phyloP scores from a whole-genome alignment of 2,113 vertebrate species.

The Arvicanthis niloticus region DNA sequence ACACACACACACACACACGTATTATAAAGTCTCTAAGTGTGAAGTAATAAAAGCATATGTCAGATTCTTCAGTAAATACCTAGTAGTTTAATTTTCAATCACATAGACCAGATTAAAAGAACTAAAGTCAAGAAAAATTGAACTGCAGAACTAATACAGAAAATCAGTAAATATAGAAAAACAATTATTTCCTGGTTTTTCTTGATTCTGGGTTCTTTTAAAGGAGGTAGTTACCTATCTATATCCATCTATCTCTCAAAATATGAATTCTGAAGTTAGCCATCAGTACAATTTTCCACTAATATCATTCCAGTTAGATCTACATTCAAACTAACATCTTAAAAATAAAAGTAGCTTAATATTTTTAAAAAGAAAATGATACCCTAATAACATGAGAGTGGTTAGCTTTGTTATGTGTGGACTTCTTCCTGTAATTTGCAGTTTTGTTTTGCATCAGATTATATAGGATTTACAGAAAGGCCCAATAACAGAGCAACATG shows the following conservation, averaged over 20 bases:
- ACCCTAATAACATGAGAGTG: not conserved
- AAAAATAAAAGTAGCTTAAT: not conserved
- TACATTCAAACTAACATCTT: slow-evolving; percentile 31
- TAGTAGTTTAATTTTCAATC: not conserved
- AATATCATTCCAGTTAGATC: not conserved
- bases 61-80: not conserved
- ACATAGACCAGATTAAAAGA: not conserved
- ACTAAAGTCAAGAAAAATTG: not conserved
- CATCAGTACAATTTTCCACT: not conserved
- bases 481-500: not conserved
- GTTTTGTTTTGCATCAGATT: not conserved
- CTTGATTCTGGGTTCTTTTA: not conserved
- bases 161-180: slow-evolving; percentile 22
- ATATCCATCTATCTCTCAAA: not conserved
- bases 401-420: not conserved
- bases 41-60: not conserved
- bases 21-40: not conserved
- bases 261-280: slow-evolving; percentile 33
- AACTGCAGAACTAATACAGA: not conserved
- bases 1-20: too few relatives aligned
- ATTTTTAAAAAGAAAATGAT: not conserved
- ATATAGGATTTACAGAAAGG: not conserved
- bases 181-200: not conserved
- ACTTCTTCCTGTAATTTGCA: not conserved
- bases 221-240: not conserved